These are phyloP conservation scores for Apis cerana DNA, from an alignment of 1,140 invertebrate genomes.

Conservation along the genomic window DNA sequence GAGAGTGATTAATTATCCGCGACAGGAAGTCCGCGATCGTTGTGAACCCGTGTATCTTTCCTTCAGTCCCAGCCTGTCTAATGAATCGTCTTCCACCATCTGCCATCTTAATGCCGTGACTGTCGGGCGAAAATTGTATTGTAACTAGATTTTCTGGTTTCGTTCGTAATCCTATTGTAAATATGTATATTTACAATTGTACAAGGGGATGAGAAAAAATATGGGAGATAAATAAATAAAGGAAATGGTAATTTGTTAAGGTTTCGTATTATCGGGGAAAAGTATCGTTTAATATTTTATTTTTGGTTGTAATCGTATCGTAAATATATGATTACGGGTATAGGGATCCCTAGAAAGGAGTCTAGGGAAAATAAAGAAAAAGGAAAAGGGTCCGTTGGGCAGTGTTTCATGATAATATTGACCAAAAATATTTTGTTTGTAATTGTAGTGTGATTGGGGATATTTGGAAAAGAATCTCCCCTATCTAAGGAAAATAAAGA, in stretches of 20 bases:
- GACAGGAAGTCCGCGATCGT: conserved; percentile 29
- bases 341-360: too few relatives aligned
- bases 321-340: neutral
- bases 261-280: too few relatives aligned
- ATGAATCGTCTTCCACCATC: neutral
- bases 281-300: neutral
- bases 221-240: too few relatives aligned
- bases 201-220: too few relatives aligned
- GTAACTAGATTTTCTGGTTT: neutral
- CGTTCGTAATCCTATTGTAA: neutral
- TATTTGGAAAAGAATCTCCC: too few relatives aligned
- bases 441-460: too few relatives aligned
- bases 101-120: neutral
- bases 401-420: too few relatives aligned
- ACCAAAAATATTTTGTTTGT: too few relatives aligned
- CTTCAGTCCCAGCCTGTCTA: neutral
- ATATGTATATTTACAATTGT: neutral
- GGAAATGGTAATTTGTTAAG: too few relatives aligned
- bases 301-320: conserved; percentile 2
- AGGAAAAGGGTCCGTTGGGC: too few relatives aligned
- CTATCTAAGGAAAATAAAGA: too few relatives aligned
- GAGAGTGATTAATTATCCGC: conserved; percentile 22
- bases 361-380: too few relatives aligned
- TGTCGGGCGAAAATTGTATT: neutral
- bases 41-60: neutral